phyloP scores from a whole-genome alignment of 2,113 vertebrate species.

The Stictonetta naevosa region DNA sequence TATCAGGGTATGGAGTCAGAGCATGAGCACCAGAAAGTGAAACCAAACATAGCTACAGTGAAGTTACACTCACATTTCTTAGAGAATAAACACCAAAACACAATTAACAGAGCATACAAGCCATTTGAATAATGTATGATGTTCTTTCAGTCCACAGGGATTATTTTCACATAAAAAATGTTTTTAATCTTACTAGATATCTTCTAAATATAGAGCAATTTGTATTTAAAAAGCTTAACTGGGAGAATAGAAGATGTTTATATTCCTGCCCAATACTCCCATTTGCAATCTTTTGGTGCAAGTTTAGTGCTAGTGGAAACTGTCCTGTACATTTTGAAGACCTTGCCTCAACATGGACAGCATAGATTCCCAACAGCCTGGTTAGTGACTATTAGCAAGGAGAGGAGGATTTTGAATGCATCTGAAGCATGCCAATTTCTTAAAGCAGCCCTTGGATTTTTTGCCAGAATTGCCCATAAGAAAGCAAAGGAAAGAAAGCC shows the following conservation, averaged over 20 bases:
- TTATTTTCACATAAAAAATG: background rate
- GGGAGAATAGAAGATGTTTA: background rate
- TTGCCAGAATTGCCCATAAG: background rate
- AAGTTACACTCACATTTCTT: background rate
- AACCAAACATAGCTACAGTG: background rate
- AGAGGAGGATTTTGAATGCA: background rate
- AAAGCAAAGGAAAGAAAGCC: background rate
- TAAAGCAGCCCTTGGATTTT: background rate
- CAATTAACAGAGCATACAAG: background rate
- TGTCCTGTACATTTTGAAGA: background rate
- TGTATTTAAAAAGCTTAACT: background rate
- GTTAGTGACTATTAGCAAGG: background rate
- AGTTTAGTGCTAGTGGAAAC: background rate
- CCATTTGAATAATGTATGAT: background rate
- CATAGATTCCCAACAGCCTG: background rate
- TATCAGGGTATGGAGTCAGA: background rate
- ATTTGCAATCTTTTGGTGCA: background rate
- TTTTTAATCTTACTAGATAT: background rate
- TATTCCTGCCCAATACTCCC: background rate
- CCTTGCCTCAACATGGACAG: background rate
- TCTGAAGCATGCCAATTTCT: fast-evolving
- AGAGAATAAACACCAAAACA: background rate
- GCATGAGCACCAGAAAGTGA: background rate
- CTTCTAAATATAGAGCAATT: background rate
- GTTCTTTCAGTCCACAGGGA: background rate